phyloP scores from a whole-genome alignment of 1,140 invertebrate genomes.

The Mactra quadrangularis region DNA sequence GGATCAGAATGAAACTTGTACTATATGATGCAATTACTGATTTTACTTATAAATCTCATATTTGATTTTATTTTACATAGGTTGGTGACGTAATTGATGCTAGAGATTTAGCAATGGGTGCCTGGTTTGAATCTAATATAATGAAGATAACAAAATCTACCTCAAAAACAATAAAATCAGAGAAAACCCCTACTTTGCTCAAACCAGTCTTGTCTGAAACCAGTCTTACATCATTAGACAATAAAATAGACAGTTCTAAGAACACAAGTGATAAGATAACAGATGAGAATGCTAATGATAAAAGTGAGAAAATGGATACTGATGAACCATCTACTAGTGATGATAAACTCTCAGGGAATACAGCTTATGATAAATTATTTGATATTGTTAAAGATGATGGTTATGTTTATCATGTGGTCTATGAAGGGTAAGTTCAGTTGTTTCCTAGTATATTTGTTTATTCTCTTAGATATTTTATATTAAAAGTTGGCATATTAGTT shows the following conservation, averaged over 20 bases:
- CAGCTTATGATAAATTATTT: slow-evolving; percentile 51
- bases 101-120: slow-evolving; percentile 84
- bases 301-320: slow-evolving; percentile 43
- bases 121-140: slow-evolving; percentile 85
- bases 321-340: slow-evolving; percentile 3
- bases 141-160: slow-evolving; percentile 76
- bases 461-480: not conserved
- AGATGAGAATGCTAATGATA: slow-evolving; percentile 54
- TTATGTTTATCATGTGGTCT: slow-evolving; percentile 81
- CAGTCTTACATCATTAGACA: slow-evolving; percentile 40
- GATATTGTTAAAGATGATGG: slow-evolving; percentile 78
- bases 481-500: not conserved
- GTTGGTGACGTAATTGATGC: slow-evolving; percentile 90
- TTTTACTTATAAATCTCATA: too few species aligned
- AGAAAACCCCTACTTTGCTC: slow-evolving; percentile 19
- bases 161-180: slow-evolving; percentile 32
- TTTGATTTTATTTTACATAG: too few species aligned
- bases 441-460: not conserved
- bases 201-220: slow-evolving; percentile 49
- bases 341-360: slow-evolving; percentile 29
- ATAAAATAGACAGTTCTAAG: slow-evolving; percentile 54
- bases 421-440: slow-evolving; percentile 81
- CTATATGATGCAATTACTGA: too few species aligned
- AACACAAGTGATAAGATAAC: slow-evolving; percentile 47
- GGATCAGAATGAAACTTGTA: too few species aligned